Evolutionary conservation across 2,113 vertebrate species (phyloP).

Genomic region (Tauraco erythrolophus): DNA sequence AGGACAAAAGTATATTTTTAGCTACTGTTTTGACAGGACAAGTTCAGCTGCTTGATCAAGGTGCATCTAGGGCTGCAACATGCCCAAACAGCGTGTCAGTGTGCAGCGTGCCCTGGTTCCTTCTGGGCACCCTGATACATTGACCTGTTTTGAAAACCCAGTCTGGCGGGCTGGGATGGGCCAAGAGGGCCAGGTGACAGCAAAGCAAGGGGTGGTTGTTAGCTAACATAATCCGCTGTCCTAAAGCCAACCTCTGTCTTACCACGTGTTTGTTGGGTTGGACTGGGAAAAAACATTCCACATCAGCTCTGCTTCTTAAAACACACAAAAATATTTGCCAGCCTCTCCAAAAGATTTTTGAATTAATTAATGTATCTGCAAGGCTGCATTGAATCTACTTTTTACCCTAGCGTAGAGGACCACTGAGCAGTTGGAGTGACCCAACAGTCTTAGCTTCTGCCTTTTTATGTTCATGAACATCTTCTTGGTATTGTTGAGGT

Average conservation of each 20-base stretch:
- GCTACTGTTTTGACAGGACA: background rate
- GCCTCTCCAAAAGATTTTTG: background rate
- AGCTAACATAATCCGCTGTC: background rate
- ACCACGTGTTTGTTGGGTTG: background rate
- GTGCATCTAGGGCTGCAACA: background rate
- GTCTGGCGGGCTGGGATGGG: background rate
- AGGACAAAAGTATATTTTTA: background rate
- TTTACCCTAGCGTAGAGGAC: background rate
- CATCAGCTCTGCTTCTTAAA: background rate
- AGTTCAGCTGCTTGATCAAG: background rate
- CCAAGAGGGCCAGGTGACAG: background rate
- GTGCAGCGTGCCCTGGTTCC: background rate
- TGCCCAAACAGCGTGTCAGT: accelerated
- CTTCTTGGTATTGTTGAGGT: background rate
- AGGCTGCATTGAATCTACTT: background rate
- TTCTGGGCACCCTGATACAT: accelerated
- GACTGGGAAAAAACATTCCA: background rate
- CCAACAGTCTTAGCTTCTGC: background rate
- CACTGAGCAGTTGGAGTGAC: background rate
- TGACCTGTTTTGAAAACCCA: background rate
- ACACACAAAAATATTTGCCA: background rate
- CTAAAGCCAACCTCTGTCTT: background rate
- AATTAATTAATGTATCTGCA: background rate
- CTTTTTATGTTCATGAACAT: background rate
- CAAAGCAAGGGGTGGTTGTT: background rate